Conservation (phyloP, 2,113 vertebrate species). For the Triplophysa dalaica region DNA sequence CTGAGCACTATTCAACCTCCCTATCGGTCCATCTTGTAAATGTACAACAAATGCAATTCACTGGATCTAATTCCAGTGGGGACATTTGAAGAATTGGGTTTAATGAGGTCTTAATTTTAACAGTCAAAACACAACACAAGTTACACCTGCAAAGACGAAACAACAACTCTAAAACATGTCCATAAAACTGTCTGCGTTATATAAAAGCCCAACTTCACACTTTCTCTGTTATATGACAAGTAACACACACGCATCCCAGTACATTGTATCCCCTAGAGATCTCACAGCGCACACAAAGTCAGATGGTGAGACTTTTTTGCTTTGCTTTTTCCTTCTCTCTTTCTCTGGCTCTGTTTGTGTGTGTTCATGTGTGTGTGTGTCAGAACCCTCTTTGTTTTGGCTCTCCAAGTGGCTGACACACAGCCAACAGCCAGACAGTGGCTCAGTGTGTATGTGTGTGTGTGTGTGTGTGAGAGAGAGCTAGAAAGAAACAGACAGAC, state of each 20-base stretch:
- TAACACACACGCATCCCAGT: not conserved
- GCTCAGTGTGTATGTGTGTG: conserved; percentile 44
- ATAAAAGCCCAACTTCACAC: not conserved
- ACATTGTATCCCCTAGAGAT: not conserved
- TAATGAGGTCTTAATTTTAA: not conserved
- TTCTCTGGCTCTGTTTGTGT: conserved; percentile 7
- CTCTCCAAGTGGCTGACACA: conserved; percentile 50
- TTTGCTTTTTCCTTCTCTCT: conserved; percentile 24
- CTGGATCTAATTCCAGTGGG: not conserved
- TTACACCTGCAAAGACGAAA: not conserved
- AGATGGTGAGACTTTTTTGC: conserved; percentile 3
- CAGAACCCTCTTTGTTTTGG: conserved; percentile 55
- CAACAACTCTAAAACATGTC: not conserved
- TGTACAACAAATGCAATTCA: not conserved
- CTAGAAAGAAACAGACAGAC: not conserved
- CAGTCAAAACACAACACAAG: not conserved
- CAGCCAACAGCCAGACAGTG: conserved; percentile 48
- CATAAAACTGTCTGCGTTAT: not conserved
- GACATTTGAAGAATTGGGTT: not conserved
- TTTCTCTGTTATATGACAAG: conserved; percentile 2
- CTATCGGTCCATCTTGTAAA: not conserved
- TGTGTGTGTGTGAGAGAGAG: conserved; percentile 19
- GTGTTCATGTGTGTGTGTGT: conserved; percentile 31
- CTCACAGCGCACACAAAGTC: not conserved
- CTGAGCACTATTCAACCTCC: not conserved